Conservation (phyloP, 2,113 vertebrate species). For the Prunella himalayana region DNA sequence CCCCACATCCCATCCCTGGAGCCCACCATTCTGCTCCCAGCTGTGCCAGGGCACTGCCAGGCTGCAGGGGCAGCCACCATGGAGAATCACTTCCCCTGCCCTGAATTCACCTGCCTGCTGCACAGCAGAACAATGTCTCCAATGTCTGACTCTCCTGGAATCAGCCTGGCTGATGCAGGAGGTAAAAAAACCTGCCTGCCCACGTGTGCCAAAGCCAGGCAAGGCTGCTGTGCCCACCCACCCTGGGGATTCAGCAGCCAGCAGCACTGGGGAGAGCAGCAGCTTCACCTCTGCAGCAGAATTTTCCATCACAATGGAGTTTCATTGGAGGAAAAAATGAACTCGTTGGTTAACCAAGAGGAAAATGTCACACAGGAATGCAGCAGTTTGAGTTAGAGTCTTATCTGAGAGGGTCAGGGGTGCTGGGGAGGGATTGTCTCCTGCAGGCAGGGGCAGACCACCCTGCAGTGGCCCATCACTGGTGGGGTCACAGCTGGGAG, state of each 20-base stretch:
- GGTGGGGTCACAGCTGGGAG: not conserved
- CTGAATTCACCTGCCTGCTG: not conserved
- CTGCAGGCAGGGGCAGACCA: slow-evolving; percentile 29
- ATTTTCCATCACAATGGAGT: not conserved
- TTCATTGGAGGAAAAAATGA: not conserved
- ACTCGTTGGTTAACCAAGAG: not conserved
- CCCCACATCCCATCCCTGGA: slow-evolving; percentile 23
- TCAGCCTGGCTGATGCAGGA: not conserved
- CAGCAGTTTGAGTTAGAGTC: not conserved
- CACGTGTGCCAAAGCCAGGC: not conserved
- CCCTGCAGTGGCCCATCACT: not conserved
- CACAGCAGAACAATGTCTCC: not conserved
- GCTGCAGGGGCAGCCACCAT: accelerated
- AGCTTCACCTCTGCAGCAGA: not conserved
- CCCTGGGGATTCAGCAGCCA: not conserved
- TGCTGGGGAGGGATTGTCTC: slow-evolving; percentile 17
- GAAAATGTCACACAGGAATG: slow-evolving; percentile 12
- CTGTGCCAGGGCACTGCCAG: not conserved
- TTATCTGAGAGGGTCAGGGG: not conserved
- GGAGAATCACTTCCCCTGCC: not conserved
- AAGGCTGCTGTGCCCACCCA: not conserved
- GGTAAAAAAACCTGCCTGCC: not conserved
- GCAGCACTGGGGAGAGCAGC: accelerated
- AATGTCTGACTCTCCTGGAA: not conserved
- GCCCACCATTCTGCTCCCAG: not conserved